Conservation (phyloP, 2,888 invertebrate genomes). For the Pachliopta kotzebuea region DNA sequence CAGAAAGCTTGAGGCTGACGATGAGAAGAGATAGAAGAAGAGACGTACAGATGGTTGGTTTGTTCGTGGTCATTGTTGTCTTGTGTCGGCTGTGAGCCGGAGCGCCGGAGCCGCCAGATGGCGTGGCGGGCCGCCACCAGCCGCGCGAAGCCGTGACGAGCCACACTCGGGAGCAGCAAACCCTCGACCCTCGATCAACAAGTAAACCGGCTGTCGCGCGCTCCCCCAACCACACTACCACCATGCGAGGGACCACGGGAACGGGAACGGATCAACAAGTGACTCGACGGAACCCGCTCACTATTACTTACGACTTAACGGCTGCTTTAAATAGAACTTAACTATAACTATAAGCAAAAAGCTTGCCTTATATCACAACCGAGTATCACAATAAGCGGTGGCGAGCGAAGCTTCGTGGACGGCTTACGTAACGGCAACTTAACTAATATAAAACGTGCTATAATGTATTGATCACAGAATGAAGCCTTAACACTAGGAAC, state of each 20-base stretch:
- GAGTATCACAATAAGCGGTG: constrained; percentile 77
- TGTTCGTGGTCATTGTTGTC: constrained; percentile 77
- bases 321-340: constrained; percentile 12
- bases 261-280: constrained; percentile 42
- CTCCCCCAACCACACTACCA: constrained; percentile 44
- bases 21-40: constrained; percentile 61
- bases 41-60: constrained; percentile 79
- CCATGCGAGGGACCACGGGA: constrained; percentile 39
- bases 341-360: constrained; percentile 64
- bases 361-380: constrained; percentile 79
- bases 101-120: constrained; percentile 84
- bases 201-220: constrained; percentile 43
- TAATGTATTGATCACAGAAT: constrained; percentile 75
- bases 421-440: constrained; percentile 76
- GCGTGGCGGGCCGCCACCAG: constrained; percentile 86
- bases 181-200: constrained; percentile 50
- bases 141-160: constrained; percentile 85
- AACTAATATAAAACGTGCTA: constrained; percentile 75
- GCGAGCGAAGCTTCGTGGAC: constrained; percentile 79
- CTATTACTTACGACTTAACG: constrained; percentile 29
- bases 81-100: constrained; percentile 75
- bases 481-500: constrained; percentile 73
- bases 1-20: constrained; percentile 44
- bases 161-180: constrained; percentile 79
- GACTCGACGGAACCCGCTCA: constrained; percentile 33